These are phyloP conservation scores for Nerophis lumbriciformis DNA, from an alignment of 2,113 vertebrate species.

Conservation along the genomic window DNA sequence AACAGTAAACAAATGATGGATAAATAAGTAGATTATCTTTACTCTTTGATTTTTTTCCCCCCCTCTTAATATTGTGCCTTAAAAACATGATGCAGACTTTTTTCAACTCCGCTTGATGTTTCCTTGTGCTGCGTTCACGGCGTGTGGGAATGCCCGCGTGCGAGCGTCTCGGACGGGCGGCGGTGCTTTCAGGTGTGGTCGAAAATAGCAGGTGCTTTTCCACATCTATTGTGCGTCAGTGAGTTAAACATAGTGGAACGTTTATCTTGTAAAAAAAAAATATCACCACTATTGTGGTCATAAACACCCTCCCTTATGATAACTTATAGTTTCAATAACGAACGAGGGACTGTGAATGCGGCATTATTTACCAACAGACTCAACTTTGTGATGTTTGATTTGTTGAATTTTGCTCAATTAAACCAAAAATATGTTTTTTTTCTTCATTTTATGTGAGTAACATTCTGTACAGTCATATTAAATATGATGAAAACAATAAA, in stretches of 20 bases:
- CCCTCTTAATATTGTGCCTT: no score
- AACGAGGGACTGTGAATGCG: not conserved
- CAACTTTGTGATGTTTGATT: no score
- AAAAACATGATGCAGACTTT: slow-evolving; percentile 63
- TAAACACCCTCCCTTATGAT: no score
- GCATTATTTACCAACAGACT: not conserved
- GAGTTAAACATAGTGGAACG: not conserved
- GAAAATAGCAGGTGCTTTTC: not conserved
- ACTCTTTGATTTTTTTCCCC: no score
- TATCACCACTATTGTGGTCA: not conserved
- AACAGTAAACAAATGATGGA: no score
- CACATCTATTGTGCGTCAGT: not conserved
- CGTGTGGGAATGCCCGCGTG: slow-evolving; percentile 32
- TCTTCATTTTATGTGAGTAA: no score
- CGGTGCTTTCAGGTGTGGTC: slow-evolving; percentile 25
- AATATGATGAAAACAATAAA: no score
- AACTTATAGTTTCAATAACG: not conserved
- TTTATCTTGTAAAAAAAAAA: not conserved
- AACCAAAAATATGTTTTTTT: no score
- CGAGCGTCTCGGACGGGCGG: not conserved
- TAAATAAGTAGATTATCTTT: no score
- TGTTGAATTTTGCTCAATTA: no score
- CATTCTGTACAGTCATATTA: no score
- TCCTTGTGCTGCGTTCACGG: slow-evolving; percentile 53
- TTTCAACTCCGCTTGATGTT: slow-evolving; percentile 63